These are phyloP conservation scores for Saccostrea cuccullata DNA, from an alignment of 1,140 invertebrate genomes.

Conservation along the genomic window DNA sequence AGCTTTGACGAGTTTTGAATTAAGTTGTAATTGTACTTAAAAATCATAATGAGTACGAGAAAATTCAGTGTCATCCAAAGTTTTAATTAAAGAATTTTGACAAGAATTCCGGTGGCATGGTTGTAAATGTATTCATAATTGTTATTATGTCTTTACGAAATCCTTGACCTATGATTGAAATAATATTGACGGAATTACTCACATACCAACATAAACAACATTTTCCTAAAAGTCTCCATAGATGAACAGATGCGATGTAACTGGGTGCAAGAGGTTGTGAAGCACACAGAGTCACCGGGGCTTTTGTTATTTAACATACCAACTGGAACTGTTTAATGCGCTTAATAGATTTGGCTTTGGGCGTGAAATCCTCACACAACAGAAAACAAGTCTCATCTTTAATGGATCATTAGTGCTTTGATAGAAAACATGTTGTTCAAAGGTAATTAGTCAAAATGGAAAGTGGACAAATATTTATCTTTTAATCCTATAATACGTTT, in stretches of 20 bases:
- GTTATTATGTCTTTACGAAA: background rate
- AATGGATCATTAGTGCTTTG: constrained; percentile 28
- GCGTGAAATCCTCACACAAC: constrained; percentile 25
- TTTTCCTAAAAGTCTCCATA: background rate
- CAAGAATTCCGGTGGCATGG: background rate
- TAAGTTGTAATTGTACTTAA: too few species aligned
- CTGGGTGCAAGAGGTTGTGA: background rate
- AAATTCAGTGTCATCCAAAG: too few species aligned
- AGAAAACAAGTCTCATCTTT: background rate
- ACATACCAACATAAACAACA: background rate
- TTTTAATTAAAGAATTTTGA: background rate
- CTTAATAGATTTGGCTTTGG: constrained; percentile 17
- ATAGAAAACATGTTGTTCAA: background rate
- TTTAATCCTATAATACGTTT: background rate
- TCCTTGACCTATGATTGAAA: constrained; percentile 14
- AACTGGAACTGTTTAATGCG: constrained; percentile 13
- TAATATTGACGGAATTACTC: constrained; percentile 15
- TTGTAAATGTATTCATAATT: background rate
- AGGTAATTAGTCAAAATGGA: background rate
- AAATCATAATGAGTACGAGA: too few species aligned
- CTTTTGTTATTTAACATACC: background rate
- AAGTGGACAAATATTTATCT: background rate
- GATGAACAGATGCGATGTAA: background rate
- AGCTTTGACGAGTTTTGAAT: too few species aligned
- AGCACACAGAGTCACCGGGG: background rate